phyloP scores from a whole-genome alignment of 1,140 invertebrate species.

The Apolygus lucorum region DNA sequence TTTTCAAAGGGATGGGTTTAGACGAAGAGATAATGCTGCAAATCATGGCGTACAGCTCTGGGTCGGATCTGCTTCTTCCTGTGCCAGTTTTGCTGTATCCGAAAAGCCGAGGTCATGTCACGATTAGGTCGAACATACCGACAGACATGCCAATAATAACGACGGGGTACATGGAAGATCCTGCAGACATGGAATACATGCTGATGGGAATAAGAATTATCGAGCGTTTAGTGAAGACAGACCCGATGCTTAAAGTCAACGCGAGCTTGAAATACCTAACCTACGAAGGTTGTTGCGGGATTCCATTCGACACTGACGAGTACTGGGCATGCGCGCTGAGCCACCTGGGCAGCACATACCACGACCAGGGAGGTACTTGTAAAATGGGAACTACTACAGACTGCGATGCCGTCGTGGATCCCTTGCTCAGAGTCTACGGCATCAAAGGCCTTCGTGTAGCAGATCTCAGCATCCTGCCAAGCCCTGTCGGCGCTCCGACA shows the following conservation, averaged over 20 bases:
- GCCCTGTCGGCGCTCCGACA: conserved; percentile 59
- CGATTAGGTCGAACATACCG: conserved; percentile 44
- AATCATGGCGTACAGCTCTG: conserved; percentile 41
- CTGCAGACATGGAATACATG: conserved; percentile 27
- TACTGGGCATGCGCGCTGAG: conserved; percentile 39
- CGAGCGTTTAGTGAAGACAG: conserved; percentile 44
- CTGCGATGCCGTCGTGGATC: conserved; percentile 53
- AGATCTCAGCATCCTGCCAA: conserved; percentile 72
- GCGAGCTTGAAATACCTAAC: conserved; percentile 17
- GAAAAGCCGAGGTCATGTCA: conserved; percentile 42
- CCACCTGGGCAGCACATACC: conserved; percentile 39
- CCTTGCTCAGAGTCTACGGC: conserved; percentile 55
- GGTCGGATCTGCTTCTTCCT: conserved; percentile 47
- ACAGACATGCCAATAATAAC: conserved; percentile 49
- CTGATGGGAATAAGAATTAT: conserved; percentile 47
- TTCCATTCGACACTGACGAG: conserved; percentile 35
- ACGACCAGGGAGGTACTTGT: conserved; percentile 61
- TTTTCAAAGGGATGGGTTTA: conserved; percentile 36
- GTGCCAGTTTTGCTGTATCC: conserved; percentile 42
- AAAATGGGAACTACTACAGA: conserved; percentile 65
- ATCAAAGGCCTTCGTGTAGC: conserved; percentile 59
- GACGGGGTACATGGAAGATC: conserved; percentile 44
- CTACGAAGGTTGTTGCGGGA: conserved; percentile 23
- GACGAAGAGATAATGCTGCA: conserved; percentile 62
- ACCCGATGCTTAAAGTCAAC: conserved; percentile 46